Conservation (phyloP, 2,113 vertebrate genomes). For the Polypterus senegalus region DNA sequence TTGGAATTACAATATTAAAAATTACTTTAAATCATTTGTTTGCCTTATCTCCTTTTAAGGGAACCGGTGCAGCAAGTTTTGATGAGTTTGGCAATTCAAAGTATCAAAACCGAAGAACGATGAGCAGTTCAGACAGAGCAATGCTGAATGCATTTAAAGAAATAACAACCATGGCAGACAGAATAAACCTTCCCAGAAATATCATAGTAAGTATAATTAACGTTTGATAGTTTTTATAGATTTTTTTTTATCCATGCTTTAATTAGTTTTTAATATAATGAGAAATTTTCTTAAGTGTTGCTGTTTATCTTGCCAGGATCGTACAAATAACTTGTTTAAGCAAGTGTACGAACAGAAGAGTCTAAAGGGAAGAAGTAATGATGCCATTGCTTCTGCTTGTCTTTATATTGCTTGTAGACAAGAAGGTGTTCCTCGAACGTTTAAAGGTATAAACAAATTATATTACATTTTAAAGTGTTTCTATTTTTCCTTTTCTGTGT, state of each 20-base stretch:
- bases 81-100: conserved; percentile 97
- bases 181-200: conserved; percentile 96
- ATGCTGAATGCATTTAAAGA: conserved; percentile 98
- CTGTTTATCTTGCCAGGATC: conserved; percentile 67
- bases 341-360: conserved; percentile 98
- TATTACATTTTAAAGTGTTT: too few relatives aligned
- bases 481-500: too few relatives aligned
- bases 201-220: conserved; percentile 73
- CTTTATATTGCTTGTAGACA: conserved; percentile 97
- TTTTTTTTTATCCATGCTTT: background rate
- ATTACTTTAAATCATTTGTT: too few relatives aligned
- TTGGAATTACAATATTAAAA: too few relatives aligned
- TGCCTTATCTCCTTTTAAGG: conserved; percentile 39
- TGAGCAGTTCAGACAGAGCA: conserved; percentile 94
- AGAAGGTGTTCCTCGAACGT: conserved; percentile 91
- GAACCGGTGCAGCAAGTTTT: conserved; percentile 92
- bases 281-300: conserved; percentile 44
- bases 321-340: conserved; percentile 98
- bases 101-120: conserved; percentile 93
- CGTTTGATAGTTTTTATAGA: conserved; percentile 26
- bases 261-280: conserved; percentile 6
- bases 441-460: conserved; percentile 74
- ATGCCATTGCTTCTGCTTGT: conserved; percentile 94
- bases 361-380: conserved; percentile 92
- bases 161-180: conserved; percentile 94